These are phyloP conservation scores for Hozukius guyotensis DNA, from an alignment of 2,797 vertebrate genomes.

Conservation along the genomic window DNA sequence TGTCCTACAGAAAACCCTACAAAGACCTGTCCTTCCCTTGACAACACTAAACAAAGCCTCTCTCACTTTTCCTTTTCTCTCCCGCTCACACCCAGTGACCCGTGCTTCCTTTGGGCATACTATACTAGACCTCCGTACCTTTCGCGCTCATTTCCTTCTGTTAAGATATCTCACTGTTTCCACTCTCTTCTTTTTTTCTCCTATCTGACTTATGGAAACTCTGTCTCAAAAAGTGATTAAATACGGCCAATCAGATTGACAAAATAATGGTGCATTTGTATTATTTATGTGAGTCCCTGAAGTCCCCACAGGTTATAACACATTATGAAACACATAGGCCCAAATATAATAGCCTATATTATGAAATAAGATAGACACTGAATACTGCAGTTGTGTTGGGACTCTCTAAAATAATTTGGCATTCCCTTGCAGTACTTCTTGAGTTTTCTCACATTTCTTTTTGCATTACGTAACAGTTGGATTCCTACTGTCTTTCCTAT, in stretches of 20 bases:
- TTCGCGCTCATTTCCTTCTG: conserved; percentile 28
- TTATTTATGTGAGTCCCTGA: not conserved
- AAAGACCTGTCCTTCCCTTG: conserved; percentile 64
- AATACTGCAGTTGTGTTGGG: not conserved
- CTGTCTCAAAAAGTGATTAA: not conserved
- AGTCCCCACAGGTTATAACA: not conserved
- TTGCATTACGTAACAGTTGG: not conserved
- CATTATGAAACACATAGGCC: not conserved
- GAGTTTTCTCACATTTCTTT: not conserved
- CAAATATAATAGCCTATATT: not conserved
- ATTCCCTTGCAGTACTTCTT: not conserved
- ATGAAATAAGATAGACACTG: not conserved
- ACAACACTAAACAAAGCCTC: conserved; percentile 63
- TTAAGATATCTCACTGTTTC: conserved; percentile 24
- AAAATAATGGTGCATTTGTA: not conserved
- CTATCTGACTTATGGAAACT: not conserved
- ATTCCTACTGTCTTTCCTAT: not conserved
- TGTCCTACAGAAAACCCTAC: conserved; percentile 54
- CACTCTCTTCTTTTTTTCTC: not conserved
- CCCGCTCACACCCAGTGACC: conserved; percentile 49
- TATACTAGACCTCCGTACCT: conserved; percentile 21
- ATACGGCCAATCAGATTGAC: not conserved
- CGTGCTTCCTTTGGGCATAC: conserved; percentile 45
- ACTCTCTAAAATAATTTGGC: not conserved
- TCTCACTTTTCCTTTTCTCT: conserved; percentile 38